Base-by-base conservation (phyloP, 2,797 vertebrate species). In the Hylomyscus alleni region DNA sequence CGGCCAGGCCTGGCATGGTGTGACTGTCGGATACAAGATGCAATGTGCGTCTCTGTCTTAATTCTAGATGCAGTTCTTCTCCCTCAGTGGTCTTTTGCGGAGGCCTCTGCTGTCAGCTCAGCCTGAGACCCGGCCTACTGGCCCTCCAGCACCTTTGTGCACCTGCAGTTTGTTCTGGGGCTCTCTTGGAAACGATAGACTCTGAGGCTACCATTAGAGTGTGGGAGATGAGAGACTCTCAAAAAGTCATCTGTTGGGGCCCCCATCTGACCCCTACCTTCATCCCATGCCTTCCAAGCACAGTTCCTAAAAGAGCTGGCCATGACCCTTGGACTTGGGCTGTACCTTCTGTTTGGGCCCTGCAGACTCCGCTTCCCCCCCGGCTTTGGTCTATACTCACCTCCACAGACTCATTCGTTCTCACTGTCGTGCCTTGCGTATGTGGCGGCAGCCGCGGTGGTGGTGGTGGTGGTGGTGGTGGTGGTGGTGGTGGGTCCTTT, bases 21-120 rank as follows among this genome's bases (percentile, higher is more conserved):
- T 97, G 54, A 60, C 95, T 37, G 83, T 98, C 11, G 34, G 85
- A 12, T 96, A 96, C 73, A 91, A 60, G 92, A 97, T 98, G 90
- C 98, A 95, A 12, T 10, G 98, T 98, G 90, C 1, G 97, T 97
- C 69, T 31, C 44, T 29, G 2, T 17, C 82, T 31, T 8, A 6
- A 19, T 22, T 14, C 31, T 1, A 9, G 26, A 67, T 44, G 52
- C 54, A 44, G 26, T 40, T 40, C 29, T 83, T 17, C 3, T 50
- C 8, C 0, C 11, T 34, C 14, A 13, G 29, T 6, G 12, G 47
- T 50, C 8, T 65, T 22, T 40, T 2, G 7, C 24, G 9, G 26
- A 62, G 37, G 34, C 37, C 6, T 56, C 34, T 19, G 31, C 7
- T 62, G 0, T 44, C 5, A 31, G 37, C 54, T 58, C 85, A 22